phyloP scores from a whole-genome alignment of 2,113 vertebrate genomes.

The Pogonocichla stellata region DNA sequence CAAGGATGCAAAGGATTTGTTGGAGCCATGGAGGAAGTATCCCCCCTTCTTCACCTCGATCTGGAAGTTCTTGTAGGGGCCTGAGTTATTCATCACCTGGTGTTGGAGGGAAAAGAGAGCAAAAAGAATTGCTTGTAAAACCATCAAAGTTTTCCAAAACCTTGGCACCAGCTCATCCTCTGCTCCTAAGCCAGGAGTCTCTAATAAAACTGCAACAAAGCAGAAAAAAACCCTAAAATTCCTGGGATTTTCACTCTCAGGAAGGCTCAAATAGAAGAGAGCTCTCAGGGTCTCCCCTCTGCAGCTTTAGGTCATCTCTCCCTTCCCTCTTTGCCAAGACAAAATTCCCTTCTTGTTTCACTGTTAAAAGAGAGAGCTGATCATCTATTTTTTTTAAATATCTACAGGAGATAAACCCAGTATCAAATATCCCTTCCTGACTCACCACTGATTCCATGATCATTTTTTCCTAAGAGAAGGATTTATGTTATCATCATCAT shows the following conservation, averaged over 20 bases:
- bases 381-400: not conserved
- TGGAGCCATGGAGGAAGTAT: conserved; percentile 85
- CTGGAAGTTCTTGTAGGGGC: conserved; percentile 97
- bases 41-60: conserved; percentile 82
- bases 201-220: not conserved
- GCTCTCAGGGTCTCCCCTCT: not conserved
- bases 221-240: not conserved
- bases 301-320: not conserved
- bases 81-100: conserved; percentile 59
- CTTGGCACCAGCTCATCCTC: not conserved
- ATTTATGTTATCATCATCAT: not conserved
- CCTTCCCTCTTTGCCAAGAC: not conserved
- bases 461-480: not conserved
- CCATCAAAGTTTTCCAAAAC: not conserved
- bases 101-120: not conserved
- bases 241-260: not conserved
- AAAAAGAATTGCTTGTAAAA: not conserved
- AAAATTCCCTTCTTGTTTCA: not conserved
- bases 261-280: not conserved
- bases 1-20: conserved; percentile 77
- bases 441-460: not conserved
- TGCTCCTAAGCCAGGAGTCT: not conserved
- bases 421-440: not conserved
- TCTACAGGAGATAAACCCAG: not conserved
- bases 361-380: not conserved